Conservation (phyloP, 2,113 vertebrate genomes). For the Zosterops hypoxanthus region DNA sequence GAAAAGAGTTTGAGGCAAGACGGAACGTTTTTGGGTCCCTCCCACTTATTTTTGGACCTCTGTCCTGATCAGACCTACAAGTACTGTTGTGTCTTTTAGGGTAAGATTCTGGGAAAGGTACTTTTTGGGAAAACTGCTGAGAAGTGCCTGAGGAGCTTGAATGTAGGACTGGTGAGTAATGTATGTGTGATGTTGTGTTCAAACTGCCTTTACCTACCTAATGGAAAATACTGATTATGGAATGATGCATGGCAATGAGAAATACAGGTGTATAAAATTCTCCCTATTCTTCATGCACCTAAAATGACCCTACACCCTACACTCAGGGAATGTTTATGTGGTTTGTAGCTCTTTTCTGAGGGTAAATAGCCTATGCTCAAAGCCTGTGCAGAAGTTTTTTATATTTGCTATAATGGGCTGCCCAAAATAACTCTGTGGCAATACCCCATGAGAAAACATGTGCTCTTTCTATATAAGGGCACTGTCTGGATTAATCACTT, state of each 20-base stretch:
- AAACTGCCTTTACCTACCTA: neutral
- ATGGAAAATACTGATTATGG: neutral
- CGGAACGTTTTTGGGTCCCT: accelerated
- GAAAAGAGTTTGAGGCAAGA: accelerated
- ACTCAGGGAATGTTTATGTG: accelerated
- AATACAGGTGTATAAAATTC: accelerated
- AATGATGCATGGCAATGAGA: neutral
- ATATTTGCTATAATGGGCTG: neutral
- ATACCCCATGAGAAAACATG: accelerated
- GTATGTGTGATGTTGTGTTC: accelerated
- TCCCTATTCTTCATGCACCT: accelerated
- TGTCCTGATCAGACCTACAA: accelerated
- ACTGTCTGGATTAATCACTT: accelerated
- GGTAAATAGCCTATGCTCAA: neutral
- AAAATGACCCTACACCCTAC: neutral
- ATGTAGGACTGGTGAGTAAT: accelerated
- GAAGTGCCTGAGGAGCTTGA: accelerated
- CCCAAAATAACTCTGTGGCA: neutral
- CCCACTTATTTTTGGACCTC: accelerated
- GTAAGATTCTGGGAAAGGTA: neutral
- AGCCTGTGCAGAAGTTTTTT: neutral
- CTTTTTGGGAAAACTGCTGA: neutral
- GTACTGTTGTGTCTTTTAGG: accelerated
- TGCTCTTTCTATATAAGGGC: accelerated
- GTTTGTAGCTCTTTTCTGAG: neutral